phyloP scores from a whole-genome alignment of 1,140 invertebrate genomes.

The Zaprionus ornatus region DNA sequence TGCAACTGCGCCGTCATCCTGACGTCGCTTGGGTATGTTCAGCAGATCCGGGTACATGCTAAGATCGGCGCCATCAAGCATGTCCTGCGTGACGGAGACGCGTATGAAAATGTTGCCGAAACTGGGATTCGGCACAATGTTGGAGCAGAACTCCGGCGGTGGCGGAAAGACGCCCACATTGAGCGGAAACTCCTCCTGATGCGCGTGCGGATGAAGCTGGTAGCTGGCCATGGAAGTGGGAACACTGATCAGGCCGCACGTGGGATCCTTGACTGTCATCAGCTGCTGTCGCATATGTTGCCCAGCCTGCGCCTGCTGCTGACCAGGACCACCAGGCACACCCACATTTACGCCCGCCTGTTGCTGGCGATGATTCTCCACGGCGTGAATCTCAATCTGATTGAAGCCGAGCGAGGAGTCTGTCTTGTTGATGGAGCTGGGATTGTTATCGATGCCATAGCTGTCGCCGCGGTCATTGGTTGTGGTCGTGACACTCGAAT shows the following conservation, averaged over 20 bases:
- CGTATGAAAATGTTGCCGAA: slow-evolving; percentile 90
- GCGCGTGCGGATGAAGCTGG: slow-evolving; percentile 20
- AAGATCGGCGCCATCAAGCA: slow-evolving; percentile 84
- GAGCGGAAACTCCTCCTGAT: slow-evolving; percentile 76
- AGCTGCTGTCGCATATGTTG: slow-evolving; percentile 67
- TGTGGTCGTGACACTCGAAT: slow-evolving; percentile 91
- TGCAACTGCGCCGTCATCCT: slow-evolving; percentile 71
- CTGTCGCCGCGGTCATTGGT: slow-evolving; percentile 87
- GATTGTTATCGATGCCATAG: slow-evolving; percentile 86
- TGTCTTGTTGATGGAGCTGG: slow-evolving; percentile 80
- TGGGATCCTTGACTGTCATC: slow-evolving; percentile 76
- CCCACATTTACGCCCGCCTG: slow-evolving; percentile 32
- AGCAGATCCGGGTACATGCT: slow-evolving; percentile 91
- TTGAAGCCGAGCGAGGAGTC: slow-evolving; percentile 84
- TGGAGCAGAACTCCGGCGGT: slow-evolving; percentile 87
- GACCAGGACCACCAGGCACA: neutral
- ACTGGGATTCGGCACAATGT: slow-evolving; percentile 84
- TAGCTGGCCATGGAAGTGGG: slow-evolving; percentile 74
- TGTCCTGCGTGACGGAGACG: slow-evolving; percentile 89
- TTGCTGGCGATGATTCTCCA: slow-evolving; percentile 85
- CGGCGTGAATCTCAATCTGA: slow-evolving; percentile 89
- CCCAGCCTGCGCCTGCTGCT: slow-evolving; percentile 31
- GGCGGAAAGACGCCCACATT: slow-evolving; percentile 86
- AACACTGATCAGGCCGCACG: slow-evolving; percentile 76
- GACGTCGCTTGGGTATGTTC: slow-evolving; percentile 87